These are phyloP conservation scores for Phenganax marumi DNA, from an alignment of 92 coral and sea anemone species.

Conservation along the genomic window DNA sequence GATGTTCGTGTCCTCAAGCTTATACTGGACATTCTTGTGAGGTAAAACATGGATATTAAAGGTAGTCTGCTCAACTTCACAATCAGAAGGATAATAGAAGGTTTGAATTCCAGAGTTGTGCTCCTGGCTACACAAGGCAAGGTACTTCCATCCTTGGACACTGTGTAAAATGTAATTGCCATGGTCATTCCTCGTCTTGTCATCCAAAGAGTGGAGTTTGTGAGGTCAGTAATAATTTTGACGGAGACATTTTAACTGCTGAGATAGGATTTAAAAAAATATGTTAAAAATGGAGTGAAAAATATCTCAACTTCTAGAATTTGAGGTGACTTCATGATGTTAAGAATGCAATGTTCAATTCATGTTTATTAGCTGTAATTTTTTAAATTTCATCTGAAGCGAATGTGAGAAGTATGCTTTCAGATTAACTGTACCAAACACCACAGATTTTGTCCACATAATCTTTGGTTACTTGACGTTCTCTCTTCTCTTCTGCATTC, in stretches of 20 bases:
- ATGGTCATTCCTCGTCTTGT: slow-evolving; percentile 72
- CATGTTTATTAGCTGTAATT: no score
- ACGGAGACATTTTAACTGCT: no score
- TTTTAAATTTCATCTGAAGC: no score
- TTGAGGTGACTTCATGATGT: no score
- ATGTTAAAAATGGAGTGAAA: no score
- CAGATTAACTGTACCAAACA: no score
- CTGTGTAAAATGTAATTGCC: slow-evolving; percentile 72
- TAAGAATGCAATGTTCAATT: no score
- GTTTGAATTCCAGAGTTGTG: slow-evolving; percentile 58
- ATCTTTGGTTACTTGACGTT: not conserved
- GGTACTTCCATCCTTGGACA: slow-evolving; percentile 49
- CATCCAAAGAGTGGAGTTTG: slow-evolving; percentile 74
- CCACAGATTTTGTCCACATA: not conserved
- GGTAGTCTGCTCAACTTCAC: not conserved
- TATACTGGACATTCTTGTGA: slow-evolving; percentile 85
- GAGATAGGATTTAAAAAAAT: no score
- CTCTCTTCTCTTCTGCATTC: not conserved
- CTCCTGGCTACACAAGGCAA: slow-evolving; percentile 60
- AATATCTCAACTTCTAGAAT: no score
- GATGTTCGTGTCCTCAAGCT: slow-evolving; percentile 77
- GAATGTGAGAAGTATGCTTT: no score
- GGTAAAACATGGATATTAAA: slow-evolving; percentile 44
- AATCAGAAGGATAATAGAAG: not conserved
- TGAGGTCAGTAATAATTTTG: slow-evolving; percentile 56